These are phyloP conservation scores for Thaleichthys pacificus DNA, from an alignment of 2,797 vertebrate species.

Conservation along the genomic window DNA sequence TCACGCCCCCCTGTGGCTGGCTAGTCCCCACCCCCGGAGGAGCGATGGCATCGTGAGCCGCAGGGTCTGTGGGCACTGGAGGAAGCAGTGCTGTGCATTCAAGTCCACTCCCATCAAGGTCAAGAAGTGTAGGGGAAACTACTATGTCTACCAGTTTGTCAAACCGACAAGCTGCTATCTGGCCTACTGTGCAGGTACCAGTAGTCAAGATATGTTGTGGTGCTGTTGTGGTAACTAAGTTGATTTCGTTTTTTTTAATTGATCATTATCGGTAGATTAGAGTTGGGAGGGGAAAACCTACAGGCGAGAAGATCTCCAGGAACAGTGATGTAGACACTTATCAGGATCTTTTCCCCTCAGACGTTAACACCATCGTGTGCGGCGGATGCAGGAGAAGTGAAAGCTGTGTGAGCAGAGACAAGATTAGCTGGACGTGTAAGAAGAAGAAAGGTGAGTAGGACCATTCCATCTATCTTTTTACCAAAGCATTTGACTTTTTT, in stretches of 20 bases:
- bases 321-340: background rate
- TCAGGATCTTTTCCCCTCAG: constrained; percentile 30
- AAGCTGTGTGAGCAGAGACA: constrained; percentile 57
- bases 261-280: too few species aligned
- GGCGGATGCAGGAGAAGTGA: constrained; percentile 49
- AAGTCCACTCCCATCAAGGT: constrained; percentile 52
- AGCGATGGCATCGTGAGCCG: constrained; percentile 49
- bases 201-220: background rate
- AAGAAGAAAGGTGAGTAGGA: constrained; percentile 37
- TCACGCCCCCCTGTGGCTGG: constrained; percentile 55
- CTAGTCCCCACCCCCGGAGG: constrained; percentile 40
- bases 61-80: constrained; percentile 52
- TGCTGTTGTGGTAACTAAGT: background rate
- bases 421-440: constrained; percentile 59
- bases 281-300: too few species aligned
- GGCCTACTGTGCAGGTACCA: constrained; percentile 44
- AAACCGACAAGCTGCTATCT: constrained; percentile 31
- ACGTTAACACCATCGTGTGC: constrained; percentile 59
- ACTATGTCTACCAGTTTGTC: constrained; percentile 48
- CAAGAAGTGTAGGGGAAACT: constrained; percentile 52
- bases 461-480: too few species aligned
- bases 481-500: too few species aligned
- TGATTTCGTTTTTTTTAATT: background rate
- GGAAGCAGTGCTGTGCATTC: constrained; percentile 52
- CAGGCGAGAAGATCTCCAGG: too few species aligned